Conservation (phyloP, 2,113 vertebrate genomes). For the Elgaria multicarinata region DNA sequence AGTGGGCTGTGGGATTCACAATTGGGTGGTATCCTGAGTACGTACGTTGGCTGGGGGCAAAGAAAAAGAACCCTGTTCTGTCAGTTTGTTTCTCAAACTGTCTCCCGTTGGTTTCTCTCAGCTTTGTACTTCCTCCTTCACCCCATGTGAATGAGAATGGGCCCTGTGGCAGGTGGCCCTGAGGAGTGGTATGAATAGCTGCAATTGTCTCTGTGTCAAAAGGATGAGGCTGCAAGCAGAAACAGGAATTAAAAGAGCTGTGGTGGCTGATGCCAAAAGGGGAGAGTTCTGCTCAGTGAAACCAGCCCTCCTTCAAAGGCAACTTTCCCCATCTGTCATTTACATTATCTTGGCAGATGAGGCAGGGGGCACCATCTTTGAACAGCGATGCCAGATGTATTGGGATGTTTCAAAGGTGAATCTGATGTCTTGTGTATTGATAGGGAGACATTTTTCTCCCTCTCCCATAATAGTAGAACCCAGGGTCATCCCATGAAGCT, state of each 20-base stretch:
- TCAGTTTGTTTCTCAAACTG: conserved; percentile 60
- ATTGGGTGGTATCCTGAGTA: conserved; percentile 39
- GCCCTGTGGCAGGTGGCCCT: conserved; percentile 76
- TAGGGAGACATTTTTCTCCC: too few species aligned
- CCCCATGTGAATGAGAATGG: conserved; percentile 76
- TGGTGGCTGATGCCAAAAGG: conserved; percentile 40
- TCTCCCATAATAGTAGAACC: too few species aligned
- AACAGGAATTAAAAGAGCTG: conserved; percentile 43
- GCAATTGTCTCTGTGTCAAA: conserved; percentile 70
- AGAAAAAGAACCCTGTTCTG: conserved; percentile 27
- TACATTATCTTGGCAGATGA: neutral
- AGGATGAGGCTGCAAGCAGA: conserved; percentile 65
- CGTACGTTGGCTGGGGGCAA: conserved; percentile 16
- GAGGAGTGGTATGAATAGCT: conserved; percentile 66
- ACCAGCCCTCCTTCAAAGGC: conserved; percentile 38
- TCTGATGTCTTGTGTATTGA: too few species aligned
- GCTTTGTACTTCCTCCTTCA: conserved; percentile 71
- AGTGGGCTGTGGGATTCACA: conserved; percentile 41
- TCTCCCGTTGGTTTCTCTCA: too few species aligned
- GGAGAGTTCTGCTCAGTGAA: conserved; percentile 19
- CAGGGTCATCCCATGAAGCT: too few species aligned
- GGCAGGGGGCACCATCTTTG: neutral
- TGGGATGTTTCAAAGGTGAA: neutral
- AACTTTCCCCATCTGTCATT: conserved; percentile 1
- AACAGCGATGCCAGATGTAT: neutral